Evolutionary conservation across 2,797 vertebrate genomes (phyloP), one percentile per base, ranked within the genome.

Genomic region (Ctenopoma multispine): DNA sequence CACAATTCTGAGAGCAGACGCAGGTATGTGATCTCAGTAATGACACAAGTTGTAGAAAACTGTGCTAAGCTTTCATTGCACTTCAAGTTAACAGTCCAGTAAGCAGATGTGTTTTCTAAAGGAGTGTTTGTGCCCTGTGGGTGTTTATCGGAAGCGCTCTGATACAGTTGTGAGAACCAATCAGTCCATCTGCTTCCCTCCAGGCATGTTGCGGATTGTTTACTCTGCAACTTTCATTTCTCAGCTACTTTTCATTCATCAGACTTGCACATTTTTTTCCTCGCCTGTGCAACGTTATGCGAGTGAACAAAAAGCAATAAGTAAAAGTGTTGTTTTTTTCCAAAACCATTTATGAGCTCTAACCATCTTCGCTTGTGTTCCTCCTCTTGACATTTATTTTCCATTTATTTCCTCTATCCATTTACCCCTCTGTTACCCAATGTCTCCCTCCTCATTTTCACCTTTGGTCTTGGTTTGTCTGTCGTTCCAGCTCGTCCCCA

Each of bases 401-500:
- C 38, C 50, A 13, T 48, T 36, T 27, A 20, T 50, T 23, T 44
- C 40, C 4, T 21, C 15, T 23, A 41, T 65, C 21, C 68, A 61
- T 63, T 38, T 41, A 31, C 27, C 15, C 13, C 23, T 56, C 38
- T 29, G 6, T 51, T 44, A 18, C 21, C 36, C 49, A 47, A n/a
- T 17, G 13, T 36, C 15, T 31, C 21, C 15, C 5, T 41, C 7
- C 23, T 63, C 18, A 9, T 43, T 27, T 18, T 4, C 43, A 13
- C 50, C 13, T 55, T 27, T 17, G 40, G 7, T 27, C 29, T 9
- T n/a, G n/a, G 24, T 43, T 34, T 40, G 64, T 55, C 44, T 14
- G 0, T 21, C 34, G 24, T 9, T 40, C 31, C 89, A 99, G 97
- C 93, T 58, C 96, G 95, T 7, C 97, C 97, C 0, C 96, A 99